Evolutionary conservation across 2,797 vertebrate genomes (phyloP).

Genomic region (Gobio occitaniae): DNA sequence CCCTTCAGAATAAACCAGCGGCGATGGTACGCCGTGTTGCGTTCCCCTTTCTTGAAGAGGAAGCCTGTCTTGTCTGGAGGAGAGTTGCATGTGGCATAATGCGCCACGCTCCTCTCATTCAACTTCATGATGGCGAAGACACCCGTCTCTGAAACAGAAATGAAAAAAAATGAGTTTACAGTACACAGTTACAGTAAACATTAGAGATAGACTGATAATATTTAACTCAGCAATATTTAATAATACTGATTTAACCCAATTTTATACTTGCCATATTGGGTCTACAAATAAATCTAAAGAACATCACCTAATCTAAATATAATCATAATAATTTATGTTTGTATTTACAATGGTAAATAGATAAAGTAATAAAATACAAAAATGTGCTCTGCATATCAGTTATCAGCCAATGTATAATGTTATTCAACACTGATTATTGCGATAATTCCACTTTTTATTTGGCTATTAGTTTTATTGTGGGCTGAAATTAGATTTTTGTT

Average conservation of each 20-base stretch:
- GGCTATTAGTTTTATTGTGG: background rate
- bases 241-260: background rate
- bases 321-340: too few relatives aligned
- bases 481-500: background rate
- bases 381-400: background rate
- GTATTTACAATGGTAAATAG: too few relatives aligned
- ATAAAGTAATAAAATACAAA: too few relatives aligned
- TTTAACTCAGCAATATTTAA: background rate
- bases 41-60: slow-evolving; percentile 92
- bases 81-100: slow-evolving; percentile 93
- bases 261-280: background rate
- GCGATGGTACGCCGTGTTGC: slow-evolving; percentile 90
- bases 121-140: slow-evolving; percentile 86
- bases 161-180: too few relatives aligned
- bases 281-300: background rate
- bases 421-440: too few relatives aligned
- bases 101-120: slow-evolving; percentile 92
- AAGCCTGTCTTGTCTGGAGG: slow-evolving; percentile 92
- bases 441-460: background rate
- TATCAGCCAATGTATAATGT: background rate
- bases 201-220: background rate
- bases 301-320: too few relatives aligned
- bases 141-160: background rate
- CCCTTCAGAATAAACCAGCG: slow-evolving; percentile 98
- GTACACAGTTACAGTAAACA: background rate